Conservation (phyloP, 2,888 invertebrate genomes). For the Tetranychus truncatus region DNA sequence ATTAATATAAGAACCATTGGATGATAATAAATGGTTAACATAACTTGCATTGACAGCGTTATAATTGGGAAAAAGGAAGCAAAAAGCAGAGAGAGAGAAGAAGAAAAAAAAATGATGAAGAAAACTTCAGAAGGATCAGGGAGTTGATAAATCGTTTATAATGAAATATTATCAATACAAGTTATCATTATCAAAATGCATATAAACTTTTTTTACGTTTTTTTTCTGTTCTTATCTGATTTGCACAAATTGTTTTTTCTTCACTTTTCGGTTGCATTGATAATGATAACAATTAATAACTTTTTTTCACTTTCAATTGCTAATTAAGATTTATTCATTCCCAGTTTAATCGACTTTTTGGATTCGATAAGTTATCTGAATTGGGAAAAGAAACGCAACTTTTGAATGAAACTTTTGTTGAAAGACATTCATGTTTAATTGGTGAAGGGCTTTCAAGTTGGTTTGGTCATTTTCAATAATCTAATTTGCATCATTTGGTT, state of each 20-base stretch:
- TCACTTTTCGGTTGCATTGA: no score
- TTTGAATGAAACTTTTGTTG: no score
- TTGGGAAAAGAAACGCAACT: no score
- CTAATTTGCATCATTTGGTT: no score
- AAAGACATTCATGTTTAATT: no score
- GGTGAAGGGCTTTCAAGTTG: no score
- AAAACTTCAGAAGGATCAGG: not conserved
- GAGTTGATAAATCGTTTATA: conserved; percentile 1
- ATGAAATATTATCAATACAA: not conserved
- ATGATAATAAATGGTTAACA: not conserved
- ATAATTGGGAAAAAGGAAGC: conserved; percentile 1
- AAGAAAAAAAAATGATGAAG: not conserved
- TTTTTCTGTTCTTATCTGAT: not conserved
- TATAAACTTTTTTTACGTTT: not conserved
- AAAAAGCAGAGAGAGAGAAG: not conserved
- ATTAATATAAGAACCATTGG: not conserved
- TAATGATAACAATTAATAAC: no score
- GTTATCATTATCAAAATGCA: conserved; percentile 1
- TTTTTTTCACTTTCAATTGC: no score
- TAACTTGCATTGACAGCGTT: conserved; percentile 1
- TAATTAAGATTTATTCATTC: no score
- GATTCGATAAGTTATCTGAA: no score
- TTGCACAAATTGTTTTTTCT: not conserved
- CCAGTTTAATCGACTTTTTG: no score
- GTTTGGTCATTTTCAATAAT: no score